Percentiles rank a stretch among this genome's conserved stretches.
These are phyloP conservation scores for Anableps anableps DNA, from an alignment of 2,797 vertebrate species.

Conservation along the genomic window DNA sequence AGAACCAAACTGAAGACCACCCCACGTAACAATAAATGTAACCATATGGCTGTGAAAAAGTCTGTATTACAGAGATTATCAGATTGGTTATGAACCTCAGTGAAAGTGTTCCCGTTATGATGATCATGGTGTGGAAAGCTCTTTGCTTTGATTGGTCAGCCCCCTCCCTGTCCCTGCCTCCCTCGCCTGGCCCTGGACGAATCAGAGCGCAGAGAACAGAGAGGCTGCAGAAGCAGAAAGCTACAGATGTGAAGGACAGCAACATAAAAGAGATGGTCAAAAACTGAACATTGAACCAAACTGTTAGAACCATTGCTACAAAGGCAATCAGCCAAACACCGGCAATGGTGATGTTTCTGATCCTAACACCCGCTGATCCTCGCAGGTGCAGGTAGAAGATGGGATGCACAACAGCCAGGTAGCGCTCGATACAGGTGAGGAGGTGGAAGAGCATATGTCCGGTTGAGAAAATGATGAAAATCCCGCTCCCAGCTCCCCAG, in stretches of 20 bases:
- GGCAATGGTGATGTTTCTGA: background rate
- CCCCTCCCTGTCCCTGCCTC: background rate
- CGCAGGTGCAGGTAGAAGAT: slow-evolving; percentile 13
- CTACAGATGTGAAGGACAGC: background rate
- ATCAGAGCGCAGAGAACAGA: background rate
- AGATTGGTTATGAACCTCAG: background rate
- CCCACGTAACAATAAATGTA: background rate
- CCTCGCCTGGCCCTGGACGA: background rate
- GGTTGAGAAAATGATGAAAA: rapidly evolving
- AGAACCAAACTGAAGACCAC: background rate
- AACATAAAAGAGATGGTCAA: background rate
- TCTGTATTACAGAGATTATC: rapidly evolving
- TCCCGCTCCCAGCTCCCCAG: background rate
- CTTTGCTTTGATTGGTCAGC: background rate
- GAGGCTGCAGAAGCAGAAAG: slow-evolving; percentile 4
- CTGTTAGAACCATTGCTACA: background rate
- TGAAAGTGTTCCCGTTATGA: background rate
- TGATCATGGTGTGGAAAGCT: slow-evolving; percentile 2
- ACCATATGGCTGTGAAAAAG: rapidly evolving
- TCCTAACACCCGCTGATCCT: background rate
- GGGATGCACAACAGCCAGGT: slow-evolving; percentile 11
- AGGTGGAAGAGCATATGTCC: slow-evolving; percentile 17
- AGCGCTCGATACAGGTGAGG: slow-evolving; percentile 9
- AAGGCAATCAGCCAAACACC: background rate
- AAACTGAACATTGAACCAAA: background rate